Conservation (phyloP, 2,113 vertebrate genomes). For the Trochalopteron elliotii region DNA sequence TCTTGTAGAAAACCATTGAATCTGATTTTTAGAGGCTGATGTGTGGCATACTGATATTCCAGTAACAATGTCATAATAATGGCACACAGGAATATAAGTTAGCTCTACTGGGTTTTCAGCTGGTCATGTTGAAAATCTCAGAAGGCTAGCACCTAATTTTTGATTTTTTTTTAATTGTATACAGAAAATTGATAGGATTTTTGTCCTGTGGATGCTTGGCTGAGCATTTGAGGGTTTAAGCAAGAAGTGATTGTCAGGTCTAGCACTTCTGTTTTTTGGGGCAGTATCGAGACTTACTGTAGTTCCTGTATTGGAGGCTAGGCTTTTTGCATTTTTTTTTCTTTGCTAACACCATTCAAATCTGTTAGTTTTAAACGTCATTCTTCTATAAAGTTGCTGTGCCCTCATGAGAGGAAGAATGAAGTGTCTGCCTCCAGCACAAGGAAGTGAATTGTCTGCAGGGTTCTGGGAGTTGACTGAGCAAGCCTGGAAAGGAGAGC, state of each 20-base stretch:
- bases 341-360: neutral
- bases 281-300: neutral
- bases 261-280: neutral
- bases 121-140: neutral
- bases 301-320: neutral
- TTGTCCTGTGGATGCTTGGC: neutral
- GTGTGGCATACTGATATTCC: neutral
- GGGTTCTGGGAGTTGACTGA: neutral
- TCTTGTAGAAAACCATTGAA: neutral
- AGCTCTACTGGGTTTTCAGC: neutral
- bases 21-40: neutral
- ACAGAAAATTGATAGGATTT: neutral
- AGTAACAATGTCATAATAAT: too few relatives aligned
- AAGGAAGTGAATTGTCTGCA: neutral
- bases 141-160: neutral
- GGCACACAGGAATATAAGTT: neutral
- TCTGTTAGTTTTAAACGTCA: neutral
- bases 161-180: neutral
- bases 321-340: neutral
- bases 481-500: neutral
- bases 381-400: neutral
- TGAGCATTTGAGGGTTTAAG: neutral
- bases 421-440: neutral
- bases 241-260: neutral
- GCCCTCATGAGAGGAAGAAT: neutral